Evolutionary conservation across 2,888 invertebrate species (phyloP).

Genomic region (Drosophila austrosaltans): DNA sequence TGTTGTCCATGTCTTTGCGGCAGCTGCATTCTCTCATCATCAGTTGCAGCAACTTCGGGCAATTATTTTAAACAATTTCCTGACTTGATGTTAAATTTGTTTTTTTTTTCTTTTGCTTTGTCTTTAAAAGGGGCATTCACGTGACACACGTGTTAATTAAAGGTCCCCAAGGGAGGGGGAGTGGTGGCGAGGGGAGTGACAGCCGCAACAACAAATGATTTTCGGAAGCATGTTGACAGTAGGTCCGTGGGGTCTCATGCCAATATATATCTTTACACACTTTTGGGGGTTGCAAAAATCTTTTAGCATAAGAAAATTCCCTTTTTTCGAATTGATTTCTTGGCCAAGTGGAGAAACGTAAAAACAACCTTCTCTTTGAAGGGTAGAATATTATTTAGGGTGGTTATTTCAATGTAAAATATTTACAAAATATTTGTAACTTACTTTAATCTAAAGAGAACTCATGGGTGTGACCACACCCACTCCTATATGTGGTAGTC

Average conservation of each 20-base stretch:
- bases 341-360: constrained; percentile 47
- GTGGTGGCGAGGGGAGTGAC: not conserved
- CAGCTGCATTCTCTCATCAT: constrained; percentile 48
- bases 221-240: constrained; percentile 47
- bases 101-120: constrained; percentile 23
- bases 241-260: constrained; percentile 26
- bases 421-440: constrained; percentile 11
- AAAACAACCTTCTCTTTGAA: constrained; percentile 38
- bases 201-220: constrained; percentile 59
- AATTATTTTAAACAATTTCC: constrained; percentile 75
- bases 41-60: constrained; percentile 37
- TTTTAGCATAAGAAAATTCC: constrained; percentile 24
- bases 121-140: constrained; percentile 45
- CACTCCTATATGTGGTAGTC: not conserved
- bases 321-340: constrained; percentile 62
- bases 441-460: not conserved
- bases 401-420: not conserved
- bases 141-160: constrained; percentile 65
- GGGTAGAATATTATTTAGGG: not conserved
- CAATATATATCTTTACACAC: not conserved
- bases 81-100: constrained; percentile 49
- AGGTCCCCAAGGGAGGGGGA: constrained; percentile 47
- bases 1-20: constrained; percentile 10
- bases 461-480: not conserved
- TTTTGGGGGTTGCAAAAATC: constrained; percentile 23